Conservation (phyloP, 1,140 invertebrate species). For the Eueides isabella region DNA sequence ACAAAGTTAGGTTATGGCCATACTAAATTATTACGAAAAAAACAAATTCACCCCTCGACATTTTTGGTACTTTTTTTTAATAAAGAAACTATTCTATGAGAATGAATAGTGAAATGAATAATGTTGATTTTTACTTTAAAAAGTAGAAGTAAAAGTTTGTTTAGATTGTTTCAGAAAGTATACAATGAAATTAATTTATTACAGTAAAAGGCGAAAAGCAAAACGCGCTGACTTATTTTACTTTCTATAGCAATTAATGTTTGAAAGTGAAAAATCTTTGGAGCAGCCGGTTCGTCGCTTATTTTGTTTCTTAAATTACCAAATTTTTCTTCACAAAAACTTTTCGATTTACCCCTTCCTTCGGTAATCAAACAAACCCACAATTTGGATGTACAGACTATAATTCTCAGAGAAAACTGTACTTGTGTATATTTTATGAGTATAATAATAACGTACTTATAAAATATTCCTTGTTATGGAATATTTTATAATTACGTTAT, state of each 20-base stretch:
- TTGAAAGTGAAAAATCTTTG: constrained; percentile 80
- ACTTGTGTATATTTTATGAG: no score
- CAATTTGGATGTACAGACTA: constrained; percentile 49
- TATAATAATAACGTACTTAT: no score
- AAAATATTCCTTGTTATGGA: no score
- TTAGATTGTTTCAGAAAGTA: not conserved
- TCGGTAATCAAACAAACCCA: constrained; percentile 68
- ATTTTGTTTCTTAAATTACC: constrained; percentile 74
- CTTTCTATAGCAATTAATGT: constrained; percentile 77
- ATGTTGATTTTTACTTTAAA: not conserved
- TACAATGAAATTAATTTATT: constrained; percentile 38
- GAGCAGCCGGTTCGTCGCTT: constrained; percentile 61
- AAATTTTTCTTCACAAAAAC: constrained; percentile 76
- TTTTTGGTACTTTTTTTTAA: constrained; percentile 21
- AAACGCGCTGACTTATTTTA: constrained; percentile 74
- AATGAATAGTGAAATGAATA: not conserved
- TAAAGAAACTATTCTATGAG: not conserved
- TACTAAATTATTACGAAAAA: constrained; percentile 60
- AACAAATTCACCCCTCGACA: constrained; percentile 34
- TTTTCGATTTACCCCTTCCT: constrained; percentile 80
- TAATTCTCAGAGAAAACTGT: constrained; percentile 35
- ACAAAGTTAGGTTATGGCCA: constrained; percentile 68
- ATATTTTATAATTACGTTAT: no score
- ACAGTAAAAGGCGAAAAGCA: constrained; percentile 49
- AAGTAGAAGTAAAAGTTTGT: not conserved